A percentile compares a stretch with the other conserved stretches of the same genome.
Evolutionary conservation across 2,888 invertebrate species (phyloP).

Genomic region (Volucella zonaria): DNA sequence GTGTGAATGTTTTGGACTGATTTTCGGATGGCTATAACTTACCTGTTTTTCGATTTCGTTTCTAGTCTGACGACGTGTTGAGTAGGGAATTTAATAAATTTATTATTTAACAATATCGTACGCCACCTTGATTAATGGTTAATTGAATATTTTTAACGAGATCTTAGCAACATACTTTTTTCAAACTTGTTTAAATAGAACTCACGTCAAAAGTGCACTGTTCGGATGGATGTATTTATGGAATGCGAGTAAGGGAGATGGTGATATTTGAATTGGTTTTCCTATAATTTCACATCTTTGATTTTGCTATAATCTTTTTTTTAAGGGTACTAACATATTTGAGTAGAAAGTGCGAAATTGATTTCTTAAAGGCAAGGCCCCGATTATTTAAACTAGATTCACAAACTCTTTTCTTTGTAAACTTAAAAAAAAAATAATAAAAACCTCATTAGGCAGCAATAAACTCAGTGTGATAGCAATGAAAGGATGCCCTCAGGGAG

Average conservation of each 20-base stretch:
- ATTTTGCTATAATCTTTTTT: constrained; percentile 7
- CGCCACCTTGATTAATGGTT: constrained; percentile 27
- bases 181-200: constrained; percentile 53
- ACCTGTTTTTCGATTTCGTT: constrained; percentile 51
- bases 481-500: too few relatives aligned
- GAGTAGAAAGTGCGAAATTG: background rate
- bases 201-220: constrained; percentile 55
- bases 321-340: background rate
- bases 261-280: background rate
- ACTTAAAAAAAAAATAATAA: too few relatives aligned
- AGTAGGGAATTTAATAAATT: background rate
- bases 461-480: too few relatives aligned
- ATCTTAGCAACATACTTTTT: constrained; percentile 44
- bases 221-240: constrained; percentile 45
- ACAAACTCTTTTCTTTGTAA: too few relatives aligned
- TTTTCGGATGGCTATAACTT: constrained; percentile 10
- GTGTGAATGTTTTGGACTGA: too few relatives aligned
- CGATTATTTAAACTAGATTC: too few relatives aligned
- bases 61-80: constrained; percentile 18
- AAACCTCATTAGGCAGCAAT: too few relatives aligned
- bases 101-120: constrained; percentile 7
- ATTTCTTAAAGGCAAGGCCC: too few relatives aligned
- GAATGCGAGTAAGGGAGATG: constrained; percentile 24
- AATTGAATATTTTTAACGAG: constrained; percentile 29
- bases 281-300: background rate